Evolutionary conservation across 2,113 vertebrate genomes (phyloP).

Genomic region (Lipotes vexillifer): DNA sequence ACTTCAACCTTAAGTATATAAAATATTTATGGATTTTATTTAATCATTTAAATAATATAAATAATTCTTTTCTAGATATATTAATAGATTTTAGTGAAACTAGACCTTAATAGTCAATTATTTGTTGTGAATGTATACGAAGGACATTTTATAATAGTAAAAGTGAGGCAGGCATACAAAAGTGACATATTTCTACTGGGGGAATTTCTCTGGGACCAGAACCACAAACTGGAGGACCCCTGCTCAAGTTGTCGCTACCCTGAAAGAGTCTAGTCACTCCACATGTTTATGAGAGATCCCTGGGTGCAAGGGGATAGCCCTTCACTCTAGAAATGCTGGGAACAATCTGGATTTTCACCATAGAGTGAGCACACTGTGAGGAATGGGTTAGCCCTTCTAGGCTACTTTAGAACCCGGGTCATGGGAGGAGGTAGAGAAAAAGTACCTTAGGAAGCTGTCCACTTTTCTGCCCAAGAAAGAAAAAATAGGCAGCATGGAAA

Average conservation of each 20-base stretch:
- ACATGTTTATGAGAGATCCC: neutral
- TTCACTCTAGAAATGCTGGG: neutral
- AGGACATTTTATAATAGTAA: neutral
- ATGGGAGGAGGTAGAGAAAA: neutral
- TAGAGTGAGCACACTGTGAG: neutral
- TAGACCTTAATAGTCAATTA: neutral
- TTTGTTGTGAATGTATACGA: neutral
- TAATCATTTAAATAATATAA: neutral
- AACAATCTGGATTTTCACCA: neutral
- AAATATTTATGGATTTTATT: neutral
- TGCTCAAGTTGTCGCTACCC: neutral
- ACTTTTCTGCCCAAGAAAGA: neutral
- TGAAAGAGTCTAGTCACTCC: neutral
- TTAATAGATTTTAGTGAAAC: neutral
- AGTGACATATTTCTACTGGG: neutral
- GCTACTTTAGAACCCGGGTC: neutral
- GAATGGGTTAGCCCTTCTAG: neutral
- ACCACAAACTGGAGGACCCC: neutral
- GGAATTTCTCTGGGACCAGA: neutral
- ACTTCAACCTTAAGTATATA: neutral
- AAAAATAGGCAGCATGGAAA: neutral
- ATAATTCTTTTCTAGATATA: neutral
- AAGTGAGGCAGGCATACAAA: neutral
- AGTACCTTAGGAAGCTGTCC: neutral
- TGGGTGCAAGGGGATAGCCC: neutral